These are phyloP conservation scores for Erannis defoliaria DNA, from an alignment of 2,888 invertebrate species.

Conservation along the genomic window DNA sequence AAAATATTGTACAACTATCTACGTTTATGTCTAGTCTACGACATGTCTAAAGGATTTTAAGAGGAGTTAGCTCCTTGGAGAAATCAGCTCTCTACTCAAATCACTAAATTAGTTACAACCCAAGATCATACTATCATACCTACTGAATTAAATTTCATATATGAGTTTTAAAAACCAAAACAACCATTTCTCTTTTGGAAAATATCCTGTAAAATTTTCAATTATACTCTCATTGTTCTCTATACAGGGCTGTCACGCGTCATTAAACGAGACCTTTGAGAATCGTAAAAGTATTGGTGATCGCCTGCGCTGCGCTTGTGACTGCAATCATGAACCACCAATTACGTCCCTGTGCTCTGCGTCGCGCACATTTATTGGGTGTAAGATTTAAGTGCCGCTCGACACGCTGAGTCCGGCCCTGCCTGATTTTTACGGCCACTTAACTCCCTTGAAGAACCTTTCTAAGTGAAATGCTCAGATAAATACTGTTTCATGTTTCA, in stretches of 20 bases:
- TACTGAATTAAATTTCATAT: too few relatives aligned
- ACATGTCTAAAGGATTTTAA: too few relatives aligned
- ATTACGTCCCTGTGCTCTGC: constrained; percentile 75
- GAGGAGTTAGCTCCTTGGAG: too few relatives aligned
- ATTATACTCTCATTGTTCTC: constrained; percentile 79
- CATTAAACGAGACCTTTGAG: constrained; percentile 83
- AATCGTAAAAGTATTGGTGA: constrained; percentile 78
- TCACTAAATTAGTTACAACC: too few relatives aligned
- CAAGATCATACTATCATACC: too few relatives aligned
- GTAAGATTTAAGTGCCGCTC: constrained; percentile 84
- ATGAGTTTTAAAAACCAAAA: too few relatives aligned
- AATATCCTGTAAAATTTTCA: constrained; percentile 72
- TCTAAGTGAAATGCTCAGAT: constrained; percentile 41
- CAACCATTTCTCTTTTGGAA: neutral
- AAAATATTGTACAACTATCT: too few relatives aligned
- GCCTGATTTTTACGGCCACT: constrained; percentile 79
- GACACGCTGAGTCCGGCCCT: constrained; percentile 75
- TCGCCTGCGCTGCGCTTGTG: constrained; percentile 55
- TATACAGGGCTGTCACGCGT: constrained; percentile 76
- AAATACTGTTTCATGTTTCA: constrained; percentile 29
- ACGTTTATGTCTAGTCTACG: too few relatives aligned
- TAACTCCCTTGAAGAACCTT: constrained; percentile 52
- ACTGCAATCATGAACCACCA: constrained; percentile 73
- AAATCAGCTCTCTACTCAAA: too few relatives aligned
- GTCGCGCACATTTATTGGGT: constrained; percentile 84